Evolutionary conservation across 2,888 invertebrate species (phyloP).

Genomic region (Andrena minutula): DNA sequence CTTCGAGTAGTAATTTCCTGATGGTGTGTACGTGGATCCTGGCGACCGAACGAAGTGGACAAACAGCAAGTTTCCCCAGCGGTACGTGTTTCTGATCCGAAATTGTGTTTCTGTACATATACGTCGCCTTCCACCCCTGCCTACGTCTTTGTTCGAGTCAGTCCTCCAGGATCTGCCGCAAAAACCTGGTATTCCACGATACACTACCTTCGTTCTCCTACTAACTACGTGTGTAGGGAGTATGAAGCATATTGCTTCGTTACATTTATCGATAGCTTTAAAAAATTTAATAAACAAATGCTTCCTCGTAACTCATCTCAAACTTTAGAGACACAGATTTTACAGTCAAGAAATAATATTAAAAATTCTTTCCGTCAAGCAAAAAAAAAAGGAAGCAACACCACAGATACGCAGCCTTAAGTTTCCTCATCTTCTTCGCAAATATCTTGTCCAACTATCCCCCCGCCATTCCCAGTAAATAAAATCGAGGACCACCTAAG

Average conservation of each 20-base stretch:
- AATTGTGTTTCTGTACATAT: conserved; percentile 69
- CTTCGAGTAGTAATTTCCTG: conserved; percentile 83
- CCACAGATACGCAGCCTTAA: too few species aligned
- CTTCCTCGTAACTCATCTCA: too few species aligned
- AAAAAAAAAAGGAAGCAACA: too few species aligned
- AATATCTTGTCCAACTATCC: too few species aligned
- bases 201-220: background rate
- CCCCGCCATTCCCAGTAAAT: background rate
- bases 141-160: conserved; percentile 21
- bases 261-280: too few species aligned
- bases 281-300: too few species aligned
- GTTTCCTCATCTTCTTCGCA: too few species aligned
- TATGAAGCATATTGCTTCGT: too few species aligned
- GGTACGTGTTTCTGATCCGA: conserved; percentile 71
- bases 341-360: too few species aligned
- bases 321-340: too few species aligned
- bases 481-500: background rate
- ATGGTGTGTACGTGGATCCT: conserved; percentile 78
- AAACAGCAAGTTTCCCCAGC: conserved; percentile 75
- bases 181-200: background rate
- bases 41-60: conserved; percentile 76
- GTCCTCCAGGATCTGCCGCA: background rate
- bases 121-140: conserved; percentile 5
- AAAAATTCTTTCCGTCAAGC: too few species aligned
- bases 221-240: too few species aligned